phyloP scores from a whole-genome alignment of 2,113 vertebrate genomes.

The Dicerorhinus sumatrensis region DNA sequence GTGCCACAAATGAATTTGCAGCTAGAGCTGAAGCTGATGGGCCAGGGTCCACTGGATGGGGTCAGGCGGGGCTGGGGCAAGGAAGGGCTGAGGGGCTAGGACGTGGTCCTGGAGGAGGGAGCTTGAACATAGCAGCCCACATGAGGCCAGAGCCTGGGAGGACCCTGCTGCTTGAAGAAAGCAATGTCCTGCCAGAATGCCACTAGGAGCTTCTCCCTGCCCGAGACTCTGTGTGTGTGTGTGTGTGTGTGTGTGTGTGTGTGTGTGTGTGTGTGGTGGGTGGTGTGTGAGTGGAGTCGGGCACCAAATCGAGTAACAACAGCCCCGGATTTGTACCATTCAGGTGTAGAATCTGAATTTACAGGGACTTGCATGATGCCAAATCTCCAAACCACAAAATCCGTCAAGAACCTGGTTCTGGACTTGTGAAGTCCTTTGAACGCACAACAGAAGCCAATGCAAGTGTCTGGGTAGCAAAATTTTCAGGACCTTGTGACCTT shows the following conservation, averaged over 20 bases:
- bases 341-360: neutral
- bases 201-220: neutral
- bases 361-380: neutral
- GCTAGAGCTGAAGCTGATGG: rapidly evolving
- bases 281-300: rapidly evolving
- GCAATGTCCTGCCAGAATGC: neutral
- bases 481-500: neutral
- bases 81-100: neutral
- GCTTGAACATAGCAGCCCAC: neutral
- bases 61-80: neutral
- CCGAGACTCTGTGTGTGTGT: no score
- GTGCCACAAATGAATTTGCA: neutral
- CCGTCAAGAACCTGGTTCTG: neutral
- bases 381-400: neutral
- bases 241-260: no score
- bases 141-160: neutral
- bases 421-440: neutral
- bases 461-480: neutral
- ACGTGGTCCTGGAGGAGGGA: neutral
- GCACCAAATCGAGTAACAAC: neutral
- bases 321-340: neutral
- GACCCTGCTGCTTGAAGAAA: neutral
- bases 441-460: neutral
- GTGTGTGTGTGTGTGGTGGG: no score
- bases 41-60: no score